phyloP scores from a whole-genome alignment of 2,797 vertebrate species.

The Okamejei kenojei region DNA sequence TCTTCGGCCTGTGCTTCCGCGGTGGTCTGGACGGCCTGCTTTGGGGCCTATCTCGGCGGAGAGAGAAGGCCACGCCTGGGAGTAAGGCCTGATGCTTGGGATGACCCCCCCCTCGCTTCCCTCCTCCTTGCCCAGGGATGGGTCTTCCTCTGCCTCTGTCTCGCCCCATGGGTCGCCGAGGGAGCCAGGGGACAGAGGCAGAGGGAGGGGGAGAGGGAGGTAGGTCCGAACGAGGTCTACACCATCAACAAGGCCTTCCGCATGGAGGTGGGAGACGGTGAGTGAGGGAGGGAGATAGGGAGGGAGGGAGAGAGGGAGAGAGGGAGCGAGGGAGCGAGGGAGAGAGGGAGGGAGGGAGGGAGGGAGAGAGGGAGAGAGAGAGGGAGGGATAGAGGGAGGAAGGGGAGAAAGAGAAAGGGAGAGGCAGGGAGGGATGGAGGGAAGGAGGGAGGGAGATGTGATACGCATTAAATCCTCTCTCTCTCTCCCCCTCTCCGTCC shows the following conservation, averaged over 20 bases:
- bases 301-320: neutral
- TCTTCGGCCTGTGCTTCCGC: conserved; percentile 34
- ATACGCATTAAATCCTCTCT: too few relatives aligned
- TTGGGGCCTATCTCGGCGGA: conserved; percentile 41
- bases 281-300: too few relatives aligned
- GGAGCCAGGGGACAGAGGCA: neutral
- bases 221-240: conserved; percentile 36
- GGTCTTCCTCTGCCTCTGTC: conserved; percentile 41
- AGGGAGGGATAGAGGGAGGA: too few relatives aligned
- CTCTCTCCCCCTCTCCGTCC: too few relatives aligned
- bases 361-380: too few relatives aligned
- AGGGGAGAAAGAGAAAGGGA: too few relatives aligned
- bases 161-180: conserved; percentile 40
- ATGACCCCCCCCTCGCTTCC: conserved; percentile 42
- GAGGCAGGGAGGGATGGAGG: too few relatives aligned
- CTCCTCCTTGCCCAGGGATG: conserved; percentile 42
- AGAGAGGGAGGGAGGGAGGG: too few relatives aligned
- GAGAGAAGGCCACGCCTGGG: conserved; percentile 24
- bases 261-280: neutral
- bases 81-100: conserved; percentile 20
- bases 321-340: too few relatives aligned
- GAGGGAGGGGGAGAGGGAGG: conserved; percentile 38
- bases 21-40: conserved; percentile 42
- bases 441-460: too few relatives aligned
- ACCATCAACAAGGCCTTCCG: conserved; percentile 43